A percentile compares a stretch with the other conserved stretches of the same genome.
phyloP scores from a whole-genome alignment of 2,113 vertebrate species.

The Tragelaphus buxtoni region DNA sequence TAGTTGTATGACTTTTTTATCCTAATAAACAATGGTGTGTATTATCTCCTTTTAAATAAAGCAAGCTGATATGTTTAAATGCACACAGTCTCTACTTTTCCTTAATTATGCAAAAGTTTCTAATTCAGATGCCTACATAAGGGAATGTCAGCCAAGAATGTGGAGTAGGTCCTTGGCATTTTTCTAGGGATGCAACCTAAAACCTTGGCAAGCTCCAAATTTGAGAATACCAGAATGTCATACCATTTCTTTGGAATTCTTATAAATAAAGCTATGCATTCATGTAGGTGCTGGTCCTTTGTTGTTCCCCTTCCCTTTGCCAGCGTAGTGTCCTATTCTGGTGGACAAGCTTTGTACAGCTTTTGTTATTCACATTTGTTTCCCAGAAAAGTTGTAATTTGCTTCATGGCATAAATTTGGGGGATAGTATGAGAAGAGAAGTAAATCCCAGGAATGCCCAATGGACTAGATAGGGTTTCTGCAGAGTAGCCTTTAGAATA shows the following conservation, averaged over 20 bases:
- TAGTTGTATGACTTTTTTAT: conserved; percentile 39
- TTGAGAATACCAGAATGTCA: background rate
- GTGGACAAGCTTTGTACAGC: background rate
- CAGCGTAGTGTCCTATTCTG: background rate
- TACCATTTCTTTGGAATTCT: background rate
- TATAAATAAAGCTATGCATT: background rate
- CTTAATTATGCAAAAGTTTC: background rate
- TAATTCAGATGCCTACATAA: background rate
- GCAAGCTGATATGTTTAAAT: background rate
- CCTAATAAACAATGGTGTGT: conserved; percentile 2
- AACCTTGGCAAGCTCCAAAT: background rate
- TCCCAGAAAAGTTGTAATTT: background rate
- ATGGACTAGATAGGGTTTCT: background rate
- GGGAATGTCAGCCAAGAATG: background rate
- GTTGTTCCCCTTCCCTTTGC: no score
- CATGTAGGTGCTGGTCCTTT: background rate
- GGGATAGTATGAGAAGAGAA: background rate
- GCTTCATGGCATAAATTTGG: background rate
- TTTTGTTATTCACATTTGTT: background rate
- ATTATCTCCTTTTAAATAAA: conserved; percentile 55
- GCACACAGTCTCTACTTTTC: background rate
- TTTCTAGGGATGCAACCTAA: background rate
- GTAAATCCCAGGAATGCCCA: background rate
- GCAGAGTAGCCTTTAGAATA: background rate
- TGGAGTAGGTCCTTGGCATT: background rate